Evolutionary conservation across 2,888 invertebrate species (phyloP).

Genomic region (Caenorhabditis drosophilae): DNA sequence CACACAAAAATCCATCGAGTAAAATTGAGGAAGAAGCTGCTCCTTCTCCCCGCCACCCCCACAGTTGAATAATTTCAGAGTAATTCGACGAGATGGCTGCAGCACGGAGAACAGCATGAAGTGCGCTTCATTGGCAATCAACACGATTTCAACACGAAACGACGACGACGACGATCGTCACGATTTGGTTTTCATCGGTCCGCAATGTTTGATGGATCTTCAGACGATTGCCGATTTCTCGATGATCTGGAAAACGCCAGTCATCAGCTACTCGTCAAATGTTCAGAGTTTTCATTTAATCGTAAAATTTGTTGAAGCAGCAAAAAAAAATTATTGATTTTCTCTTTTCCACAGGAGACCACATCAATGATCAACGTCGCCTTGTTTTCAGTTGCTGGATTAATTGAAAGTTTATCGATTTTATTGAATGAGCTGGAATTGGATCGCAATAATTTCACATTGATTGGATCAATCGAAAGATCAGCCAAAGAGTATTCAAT

Average conservation of each 20-base stretch:
- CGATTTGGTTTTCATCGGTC: slow-evolving; percentile 26
- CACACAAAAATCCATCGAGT: slow-evolving; percentile 19
- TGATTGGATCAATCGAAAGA: slow-evolving; percentile 16
- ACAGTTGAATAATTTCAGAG: slow-evolving; percentile 10
- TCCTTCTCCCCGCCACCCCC: no score
- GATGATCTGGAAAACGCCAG: slow-evolving; percentile 25
- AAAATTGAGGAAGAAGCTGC: no score
- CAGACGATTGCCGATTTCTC: slow-evolving; percentile 22
- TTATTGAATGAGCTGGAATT: slow-evolving; percentile 13
- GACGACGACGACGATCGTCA: no score
- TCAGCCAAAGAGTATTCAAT: slow-evolving; percentile 14
- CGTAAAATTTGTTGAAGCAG: slow-evolving; percentile 11
- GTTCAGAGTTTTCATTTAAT: not conserved
- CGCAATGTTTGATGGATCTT: slow-evolving; percentile 25
- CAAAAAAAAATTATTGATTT: slow-evolving; percentile 9
- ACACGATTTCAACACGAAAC: not conserved
- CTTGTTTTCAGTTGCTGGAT: slow-evolving; percentile 23
- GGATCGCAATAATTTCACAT: slow-evolving; percentile 16
- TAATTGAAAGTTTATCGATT: slow-evolving; percentile 14
- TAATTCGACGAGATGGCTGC: slow-evolving; percentile 13
- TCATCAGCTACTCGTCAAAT: slow-evolving; percentile 12
- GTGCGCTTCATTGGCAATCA: slow-evolving; percentile 17
- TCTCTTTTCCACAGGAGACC: no score
- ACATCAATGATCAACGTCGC: slow-evolving; percentile 27
- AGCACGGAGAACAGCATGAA: slow-evolving; percentile 18